Base-by-base conservation (phyloP, 2,888 invertebrate genomes). In the Orgyia antiqua region DNA sequence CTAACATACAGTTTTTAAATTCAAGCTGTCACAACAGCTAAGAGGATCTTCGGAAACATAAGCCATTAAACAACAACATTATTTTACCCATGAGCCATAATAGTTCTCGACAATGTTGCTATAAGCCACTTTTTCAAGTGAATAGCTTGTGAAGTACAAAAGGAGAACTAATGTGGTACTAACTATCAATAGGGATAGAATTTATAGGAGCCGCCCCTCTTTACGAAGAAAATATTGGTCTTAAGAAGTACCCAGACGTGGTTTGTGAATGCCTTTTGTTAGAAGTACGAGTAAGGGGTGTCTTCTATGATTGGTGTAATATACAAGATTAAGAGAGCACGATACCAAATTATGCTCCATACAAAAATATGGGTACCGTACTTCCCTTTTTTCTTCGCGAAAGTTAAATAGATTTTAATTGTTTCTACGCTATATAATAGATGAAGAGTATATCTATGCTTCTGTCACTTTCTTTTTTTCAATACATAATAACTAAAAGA, bases 151-250 rank as follows among this genome's bases (percentile, higher is more conserved):
- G 43, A 58, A 64, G 57, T 65, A 82, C 74, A 79, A 79, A 80
- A 74, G 76, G 47, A 73, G 73, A 73, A 78, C 77, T 82, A 83
- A 83, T 83, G 84, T 51, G 76, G 64, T 73, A 72, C 69, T 78
- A 82, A 82, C 70, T 76, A 80, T 80, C 80, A 83, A 84, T 84
- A 66, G 78, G 60, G 66, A 70, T 63, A 61, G 64, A 76, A 84
- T 84, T 83, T 84, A 84, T 82, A 64, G 79, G 58, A 55, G 62
- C 66, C 64, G 61, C 74, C 78, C 78, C 76, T 75, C 69, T 72
- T 69, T 62, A 51, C 59, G 73, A 72, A 74, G 77, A 79, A 82
- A 82, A 84, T 83, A 82, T 82, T 84, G 71, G 79, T 79, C 79
- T 83, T 80, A 64, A 71, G 68, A 77, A 83, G 80, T 79, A 75